A percentile compares a stretch with the other conserved stretches of the same genome.
phyloP scores from a whole-genome alignment of 2,113 vertebrate genomes.

The Neolamprologus cancellatus region DNA sequence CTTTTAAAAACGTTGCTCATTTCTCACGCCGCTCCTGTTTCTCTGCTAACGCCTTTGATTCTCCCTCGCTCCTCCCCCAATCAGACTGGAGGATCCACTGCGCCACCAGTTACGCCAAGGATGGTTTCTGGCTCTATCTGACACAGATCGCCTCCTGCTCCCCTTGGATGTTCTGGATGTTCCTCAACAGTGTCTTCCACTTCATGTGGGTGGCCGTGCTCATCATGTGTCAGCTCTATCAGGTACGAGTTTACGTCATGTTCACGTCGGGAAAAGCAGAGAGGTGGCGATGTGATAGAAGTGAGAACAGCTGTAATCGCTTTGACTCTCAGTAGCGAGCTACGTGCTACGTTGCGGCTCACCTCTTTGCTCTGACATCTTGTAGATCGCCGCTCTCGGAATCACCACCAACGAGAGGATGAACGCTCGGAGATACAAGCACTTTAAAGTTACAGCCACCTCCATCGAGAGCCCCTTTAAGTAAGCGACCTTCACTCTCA shows the following conservation, averaged over 20 bases:
- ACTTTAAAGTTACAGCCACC: slow-evolving; percentile 99
- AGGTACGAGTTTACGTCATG: slow-evolving; percentile 69
- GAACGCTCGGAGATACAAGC: slow-evolving; percentile 98
- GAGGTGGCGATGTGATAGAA: neutral
- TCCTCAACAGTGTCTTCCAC: slow-evolving; percentile 96
- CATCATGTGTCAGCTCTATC: slow-evolving; percentile 99
- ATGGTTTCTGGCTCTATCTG: slow-evolving; percentile 95
- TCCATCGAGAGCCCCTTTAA: slow-evolving; percentile 99
- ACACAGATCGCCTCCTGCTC: slow-evolving; percentile 97
- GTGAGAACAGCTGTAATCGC: neutral
- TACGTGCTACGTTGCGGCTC: accelerated
- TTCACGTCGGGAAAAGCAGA: accelerated
- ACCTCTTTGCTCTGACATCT: neutral
- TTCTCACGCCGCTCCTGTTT: neutral
- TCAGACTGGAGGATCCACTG: slow-evolving; percentile 96
- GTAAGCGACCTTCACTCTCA: slow-evolving; percentile 65
- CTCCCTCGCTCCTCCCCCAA: neutral
- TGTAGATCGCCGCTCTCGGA: slow-evolving; percentile 92
- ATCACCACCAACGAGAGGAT: slow-evolving; percentile 99
- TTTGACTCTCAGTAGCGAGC: accelerated
- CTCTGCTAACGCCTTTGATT: neutral
- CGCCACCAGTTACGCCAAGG: slow-evolving; percentile 87
- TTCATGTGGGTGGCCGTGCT: slow-evolving; percentile 98
- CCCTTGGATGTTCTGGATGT: slow-evolving; percentile 99
- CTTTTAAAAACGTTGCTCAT: neutral